Evolutionary conservation across 2,797 vertebrate genomes (phyloP).

Genomic region (Sebastes trivittatus): DNA sequence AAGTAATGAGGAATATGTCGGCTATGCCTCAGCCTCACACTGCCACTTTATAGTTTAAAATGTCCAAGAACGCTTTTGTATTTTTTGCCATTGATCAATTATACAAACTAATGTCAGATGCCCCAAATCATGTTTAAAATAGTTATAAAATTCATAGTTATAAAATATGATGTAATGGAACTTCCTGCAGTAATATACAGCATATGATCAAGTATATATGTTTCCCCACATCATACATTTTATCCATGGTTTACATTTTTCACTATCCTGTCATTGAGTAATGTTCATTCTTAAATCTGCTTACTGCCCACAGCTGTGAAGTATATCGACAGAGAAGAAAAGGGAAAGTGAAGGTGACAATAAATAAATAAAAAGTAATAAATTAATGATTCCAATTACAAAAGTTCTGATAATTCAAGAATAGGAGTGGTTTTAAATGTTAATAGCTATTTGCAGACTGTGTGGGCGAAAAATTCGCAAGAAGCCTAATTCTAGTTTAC

Average conservation of each 20-base stretch:
- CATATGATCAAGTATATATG: neutral
- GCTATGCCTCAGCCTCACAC: neutral
- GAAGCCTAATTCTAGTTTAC: no score
- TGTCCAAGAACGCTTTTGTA: neutral
- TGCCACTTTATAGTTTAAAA: neutral
- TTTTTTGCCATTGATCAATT: neutral
- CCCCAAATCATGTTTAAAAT: neutral
- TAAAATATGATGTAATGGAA: neutral
- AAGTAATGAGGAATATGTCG: neutral
- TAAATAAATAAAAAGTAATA: no score
- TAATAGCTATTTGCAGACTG: no score
- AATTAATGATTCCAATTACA: no score
- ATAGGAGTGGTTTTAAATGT: no score
- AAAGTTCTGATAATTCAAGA: no score
- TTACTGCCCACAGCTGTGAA: no score
- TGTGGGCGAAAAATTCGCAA: no score
- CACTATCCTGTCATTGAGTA: neutral
- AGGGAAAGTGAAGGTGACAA: no score
- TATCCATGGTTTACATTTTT: neutral
- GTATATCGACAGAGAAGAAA: no score
- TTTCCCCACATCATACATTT: neutral
- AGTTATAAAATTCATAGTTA: neutral
- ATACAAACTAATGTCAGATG: neutral
- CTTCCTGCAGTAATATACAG: neutral
- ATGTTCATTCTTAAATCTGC: neutral